phyloP scores from a whole-genome alignment of 2,113 vertebrate species.

The Rhea pennata region DNA sequence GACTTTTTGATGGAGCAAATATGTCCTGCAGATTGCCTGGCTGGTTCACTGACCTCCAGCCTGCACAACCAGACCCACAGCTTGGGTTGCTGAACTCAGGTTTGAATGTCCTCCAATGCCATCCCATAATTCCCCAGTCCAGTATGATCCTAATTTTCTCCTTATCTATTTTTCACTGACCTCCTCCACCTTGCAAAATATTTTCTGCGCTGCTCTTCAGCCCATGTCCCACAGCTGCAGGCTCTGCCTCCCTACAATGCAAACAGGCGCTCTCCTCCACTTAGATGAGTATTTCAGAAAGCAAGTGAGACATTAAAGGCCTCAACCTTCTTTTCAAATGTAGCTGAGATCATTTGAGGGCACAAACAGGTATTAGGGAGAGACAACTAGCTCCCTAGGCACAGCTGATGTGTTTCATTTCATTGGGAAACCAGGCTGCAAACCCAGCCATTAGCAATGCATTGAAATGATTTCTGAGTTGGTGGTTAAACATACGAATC shows the following conservation, averaged over 20 bases:
- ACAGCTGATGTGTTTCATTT: neutral
- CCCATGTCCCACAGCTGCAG: neutral
- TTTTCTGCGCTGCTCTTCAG: neutral
- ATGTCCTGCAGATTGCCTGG: neutral
- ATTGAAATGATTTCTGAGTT: neutral
- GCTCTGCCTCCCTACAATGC: neutral
- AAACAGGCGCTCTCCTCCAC: neutral
- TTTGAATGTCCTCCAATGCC: neutral
- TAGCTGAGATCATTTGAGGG: neutral
- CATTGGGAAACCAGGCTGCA: neutral
- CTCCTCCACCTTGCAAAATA: neutral
- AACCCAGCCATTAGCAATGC: neutral
- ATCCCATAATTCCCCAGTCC: neutral
- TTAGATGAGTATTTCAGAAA: neutral
- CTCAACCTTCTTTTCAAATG: neutral
- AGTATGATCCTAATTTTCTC: neutral
- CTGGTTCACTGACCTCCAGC: neutral
- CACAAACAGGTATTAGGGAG: neutral
- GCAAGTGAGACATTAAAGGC: neutral
- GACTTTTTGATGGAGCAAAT: accelerated
- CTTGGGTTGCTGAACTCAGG: neutral
- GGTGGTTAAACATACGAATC: neutral
- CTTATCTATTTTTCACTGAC: neutral
- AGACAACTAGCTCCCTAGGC: neutral
- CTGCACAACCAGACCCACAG: neutral